Percentiles rank a stretch among this genome's conserved stretches.
Conservation (phyloP, 2,797 vertebrate species). For the Nothura maculosa region DNA sequence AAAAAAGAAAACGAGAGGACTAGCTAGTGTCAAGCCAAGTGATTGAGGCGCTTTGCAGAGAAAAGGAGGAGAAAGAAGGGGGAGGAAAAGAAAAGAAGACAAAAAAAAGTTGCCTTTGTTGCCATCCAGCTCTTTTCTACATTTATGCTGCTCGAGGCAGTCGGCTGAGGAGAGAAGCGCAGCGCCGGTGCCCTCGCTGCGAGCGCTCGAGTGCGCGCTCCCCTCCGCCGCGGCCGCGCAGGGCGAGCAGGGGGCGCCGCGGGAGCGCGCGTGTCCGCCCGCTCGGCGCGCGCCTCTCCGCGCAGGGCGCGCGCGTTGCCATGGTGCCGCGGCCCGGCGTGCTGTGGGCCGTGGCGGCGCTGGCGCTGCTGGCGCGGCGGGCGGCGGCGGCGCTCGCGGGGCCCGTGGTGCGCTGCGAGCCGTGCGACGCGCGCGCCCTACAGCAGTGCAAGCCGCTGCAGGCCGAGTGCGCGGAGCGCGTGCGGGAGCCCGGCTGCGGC, state of each 20-base stretch:
- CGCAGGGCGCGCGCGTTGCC: not conserved
- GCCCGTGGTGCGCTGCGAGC: constrained; percentile 90
- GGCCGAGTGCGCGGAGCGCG: constrained; percentile 85
- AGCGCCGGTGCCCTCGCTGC: not conserved
- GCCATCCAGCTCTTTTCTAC: not conserved
- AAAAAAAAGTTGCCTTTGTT: constrained; percentile 22
- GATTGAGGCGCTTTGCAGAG: not conserved
- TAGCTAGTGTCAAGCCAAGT: not conserved
- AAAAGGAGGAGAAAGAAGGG: not conserved
- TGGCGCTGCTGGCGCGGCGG: constrained; percentile 78
- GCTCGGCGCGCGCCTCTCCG: not conserved
- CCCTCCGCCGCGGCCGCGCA: no score
- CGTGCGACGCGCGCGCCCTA: constrained; percentile 86
- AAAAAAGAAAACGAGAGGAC: not conserved
- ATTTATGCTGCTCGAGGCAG: not conserved
- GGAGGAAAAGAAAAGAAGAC: no score
- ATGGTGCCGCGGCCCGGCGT: constrained; percentile 84
- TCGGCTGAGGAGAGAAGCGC: not conserved
- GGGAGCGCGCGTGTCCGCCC: no score
- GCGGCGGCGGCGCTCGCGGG: constrained; percentile 81
- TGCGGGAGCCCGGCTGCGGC: constrained; percentile 91
- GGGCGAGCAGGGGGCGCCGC: not conserved
- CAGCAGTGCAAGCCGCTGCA: constrained; percentile 87
- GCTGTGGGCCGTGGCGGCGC: constrained; percentile 81
- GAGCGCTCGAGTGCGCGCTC: no score